Evolutionary conservation across 53 echinoderm and acorn worm species (phyloP).

Genomic region (Glandiceps talaboti): DNA sequence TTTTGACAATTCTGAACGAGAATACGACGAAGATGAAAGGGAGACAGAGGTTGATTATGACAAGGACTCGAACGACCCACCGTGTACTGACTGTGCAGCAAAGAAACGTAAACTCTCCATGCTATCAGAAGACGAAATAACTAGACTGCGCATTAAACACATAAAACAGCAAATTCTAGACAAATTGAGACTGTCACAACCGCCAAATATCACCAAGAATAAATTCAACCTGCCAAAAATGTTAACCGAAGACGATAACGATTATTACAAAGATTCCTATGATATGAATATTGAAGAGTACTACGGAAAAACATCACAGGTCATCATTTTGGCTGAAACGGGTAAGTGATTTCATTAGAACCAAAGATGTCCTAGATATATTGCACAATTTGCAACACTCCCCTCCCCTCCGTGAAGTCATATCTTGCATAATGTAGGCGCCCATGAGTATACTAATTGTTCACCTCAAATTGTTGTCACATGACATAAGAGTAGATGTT

Average conservation of each 20-base stretch:
- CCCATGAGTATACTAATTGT: too few species aligned
- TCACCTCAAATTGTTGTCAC: too few species aligned
- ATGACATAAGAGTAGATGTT: too few species aligned
- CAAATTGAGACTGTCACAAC: constrained; percentile 26
- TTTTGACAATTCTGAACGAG: too few species aligned
- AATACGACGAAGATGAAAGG: neutral
- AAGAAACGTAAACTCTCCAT: neutral
- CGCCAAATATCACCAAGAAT: constrained; percentile 35
- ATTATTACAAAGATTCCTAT: constrained; percentile 1
- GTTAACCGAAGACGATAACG: constrained; percentile 6
- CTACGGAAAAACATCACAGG: constrained; percentile 38
- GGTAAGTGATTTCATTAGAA: too few species aligned
- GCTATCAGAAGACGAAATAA: constrained; percentile 7
- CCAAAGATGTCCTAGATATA: too few species aligned
- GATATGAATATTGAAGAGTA: constrained; percentile 15
- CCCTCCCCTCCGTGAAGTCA: too few species aligned
- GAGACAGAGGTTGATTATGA: neutral
- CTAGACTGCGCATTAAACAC: constrained; percentile 27
- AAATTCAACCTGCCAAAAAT: constrained; percentile 27
- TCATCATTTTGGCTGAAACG: constrained; percentile 28
- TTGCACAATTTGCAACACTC: too few species aligned
- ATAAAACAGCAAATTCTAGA: constrained; percentile 41
- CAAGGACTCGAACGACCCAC: neutral
- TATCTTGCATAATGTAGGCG: too few species aligned
- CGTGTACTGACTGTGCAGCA: neutral